Evolutionary conservation across 2,113 vertebrate species (phyloP).

Genomic region (Ctenodactylus gundi): DNA sequence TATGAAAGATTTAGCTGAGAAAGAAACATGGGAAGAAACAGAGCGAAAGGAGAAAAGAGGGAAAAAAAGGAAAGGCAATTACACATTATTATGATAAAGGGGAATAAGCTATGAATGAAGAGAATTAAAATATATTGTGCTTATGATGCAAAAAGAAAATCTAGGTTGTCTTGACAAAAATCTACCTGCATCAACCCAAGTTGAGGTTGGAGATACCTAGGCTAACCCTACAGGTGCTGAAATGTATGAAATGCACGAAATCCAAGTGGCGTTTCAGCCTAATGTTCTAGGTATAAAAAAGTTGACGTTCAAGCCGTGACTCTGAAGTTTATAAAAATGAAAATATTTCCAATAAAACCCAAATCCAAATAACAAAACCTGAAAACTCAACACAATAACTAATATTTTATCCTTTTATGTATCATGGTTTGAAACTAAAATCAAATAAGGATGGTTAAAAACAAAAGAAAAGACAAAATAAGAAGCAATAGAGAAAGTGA

Average conservation of each 20-base stretch:
- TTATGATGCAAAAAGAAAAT: background rate
- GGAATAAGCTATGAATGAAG: background rate
- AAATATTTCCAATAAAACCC: background rate
- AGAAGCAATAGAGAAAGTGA: background rate
- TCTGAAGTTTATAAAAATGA: background rate
- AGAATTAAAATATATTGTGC: background rate
- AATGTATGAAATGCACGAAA: background rate
- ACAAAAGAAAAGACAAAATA: slow-evolving; percentile 6
- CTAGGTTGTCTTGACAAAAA: background rate
- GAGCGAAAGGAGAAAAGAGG: background rate
- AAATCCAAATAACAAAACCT: background rate
- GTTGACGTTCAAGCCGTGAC: background rate
- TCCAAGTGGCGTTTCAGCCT: background rate
- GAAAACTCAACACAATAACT: background rate
- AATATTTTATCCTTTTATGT: background rate
- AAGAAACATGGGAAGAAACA: background rate
- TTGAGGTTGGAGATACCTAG: background rate
- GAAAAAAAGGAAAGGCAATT: background rate
- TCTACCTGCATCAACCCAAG: background rate
- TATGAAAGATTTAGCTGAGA: background rate
- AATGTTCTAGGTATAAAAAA: background rate
- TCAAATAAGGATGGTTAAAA: background rate
- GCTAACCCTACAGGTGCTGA: background rate
- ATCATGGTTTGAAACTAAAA: background rate
- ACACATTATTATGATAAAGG: background rate